Conservation (phyloP, 2,888 invertebrate species). For the Protula sp. region DNA sequence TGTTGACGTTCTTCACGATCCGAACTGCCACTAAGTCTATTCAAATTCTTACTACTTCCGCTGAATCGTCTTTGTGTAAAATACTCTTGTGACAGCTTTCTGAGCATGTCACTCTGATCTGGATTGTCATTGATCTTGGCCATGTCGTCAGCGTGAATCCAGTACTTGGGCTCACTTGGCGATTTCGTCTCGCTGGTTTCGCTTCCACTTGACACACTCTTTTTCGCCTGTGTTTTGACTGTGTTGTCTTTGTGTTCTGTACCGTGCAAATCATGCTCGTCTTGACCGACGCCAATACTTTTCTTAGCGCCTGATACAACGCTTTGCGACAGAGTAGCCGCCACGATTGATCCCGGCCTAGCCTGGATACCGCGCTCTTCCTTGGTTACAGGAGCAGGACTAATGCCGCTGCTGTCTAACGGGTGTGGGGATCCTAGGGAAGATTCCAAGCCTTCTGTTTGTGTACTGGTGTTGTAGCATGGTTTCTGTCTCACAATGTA, state of each 20-base stretch:
- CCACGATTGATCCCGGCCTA: neutral
- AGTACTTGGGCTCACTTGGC: neutral
- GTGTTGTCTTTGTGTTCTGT: too few relatives aligned
- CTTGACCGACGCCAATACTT: neutral
- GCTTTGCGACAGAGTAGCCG: neutral
- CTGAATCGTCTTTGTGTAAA: neutral
- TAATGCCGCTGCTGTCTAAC: too few relatives aligned
- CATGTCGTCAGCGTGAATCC: neutral
- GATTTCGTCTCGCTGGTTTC: neutral
- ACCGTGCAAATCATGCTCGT: neutral
- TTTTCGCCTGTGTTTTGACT: too few relatives aligned
- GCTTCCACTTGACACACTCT: too few relatives aligned
- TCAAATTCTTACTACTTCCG: neutral
- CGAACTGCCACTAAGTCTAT: neutral
- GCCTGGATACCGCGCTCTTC: neutral
- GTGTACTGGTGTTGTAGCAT: conserved; percentile 1
- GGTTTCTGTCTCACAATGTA: conserved; percentile 1
- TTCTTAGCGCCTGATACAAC: neutral
- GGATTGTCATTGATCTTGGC: neutral
- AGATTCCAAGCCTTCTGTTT: neutral
- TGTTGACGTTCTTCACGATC: neutral
- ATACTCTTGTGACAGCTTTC: neutral
- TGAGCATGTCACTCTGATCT: neutral
- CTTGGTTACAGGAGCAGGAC: neutral
- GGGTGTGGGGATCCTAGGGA: neutral